Percentiles rank a stretch among this genome's conserved stretches.
Conservation (phyloP, 2,797 vertebrate genomes). For the Alfaro cultratus region DNA sequence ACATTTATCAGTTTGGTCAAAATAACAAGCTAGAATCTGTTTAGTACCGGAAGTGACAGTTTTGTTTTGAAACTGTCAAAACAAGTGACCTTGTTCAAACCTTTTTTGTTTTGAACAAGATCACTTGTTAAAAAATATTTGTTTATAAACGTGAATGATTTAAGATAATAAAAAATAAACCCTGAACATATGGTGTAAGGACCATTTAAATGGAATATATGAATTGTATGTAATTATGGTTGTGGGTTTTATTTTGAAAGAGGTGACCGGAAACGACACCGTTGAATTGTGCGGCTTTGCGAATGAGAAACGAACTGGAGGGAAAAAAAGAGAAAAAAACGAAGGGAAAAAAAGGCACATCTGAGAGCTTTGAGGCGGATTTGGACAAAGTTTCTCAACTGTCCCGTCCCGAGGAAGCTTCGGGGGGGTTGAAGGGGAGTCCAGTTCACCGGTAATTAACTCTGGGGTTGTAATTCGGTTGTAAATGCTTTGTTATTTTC, state of each 20-base stretch:
- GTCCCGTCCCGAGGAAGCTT: constrained; percentile 79
- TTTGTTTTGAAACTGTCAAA: too few species aligned
- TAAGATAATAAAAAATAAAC: background rate
- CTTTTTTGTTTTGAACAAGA: background rate
- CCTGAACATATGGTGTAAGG: background rate
- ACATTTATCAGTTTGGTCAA: background rate
- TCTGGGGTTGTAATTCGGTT: constrained; percentile 65
- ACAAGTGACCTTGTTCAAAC: too few species aligned
- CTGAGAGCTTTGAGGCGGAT: constrained; percentile 78
- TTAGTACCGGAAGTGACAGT: background rate
- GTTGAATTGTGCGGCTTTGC: constrained; percentile 18
- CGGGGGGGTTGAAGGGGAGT: constrained; percentile 76
- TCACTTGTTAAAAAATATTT: background rate
- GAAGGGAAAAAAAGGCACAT: constrained; percentile 76
- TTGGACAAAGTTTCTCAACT: constrained; percentile 85
- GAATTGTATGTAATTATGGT: rapidly evolving
- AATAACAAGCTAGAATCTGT: background rate
- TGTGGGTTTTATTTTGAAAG: constrained; percentile 48
- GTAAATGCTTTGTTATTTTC: constrained; percentile 72
- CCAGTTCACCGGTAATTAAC: constrained; percentile 80
- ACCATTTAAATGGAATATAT: background rate
- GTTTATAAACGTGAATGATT: background rate
- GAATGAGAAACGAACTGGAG: constrained; percentile 49
- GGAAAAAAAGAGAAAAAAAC: constrained; percentile 61
- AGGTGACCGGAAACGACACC: constrained; percentile 1